Evolutionary conservation across 2,113 vertebrate genomes (phyloP).

Genomic region (Pyrgilauda ruficollis): DNA sequence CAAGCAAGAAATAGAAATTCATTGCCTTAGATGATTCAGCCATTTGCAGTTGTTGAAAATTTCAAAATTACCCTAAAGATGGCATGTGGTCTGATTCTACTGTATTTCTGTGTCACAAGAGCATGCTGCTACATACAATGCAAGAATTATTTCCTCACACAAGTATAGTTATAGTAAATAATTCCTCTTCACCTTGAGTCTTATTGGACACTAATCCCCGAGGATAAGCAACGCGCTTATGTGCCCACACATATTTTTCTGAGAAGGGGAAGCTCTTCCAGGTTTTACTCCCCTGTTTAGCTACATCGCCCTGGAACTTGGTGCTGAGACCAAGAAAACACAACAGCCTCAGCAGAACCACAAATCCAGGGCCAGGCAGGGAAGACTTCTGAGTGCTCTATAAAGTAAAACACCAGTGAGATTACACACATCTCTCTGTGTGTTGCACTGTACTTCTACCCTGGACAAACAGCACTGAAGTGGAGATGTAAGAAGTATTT

Average conservation of each 20-base stretch:
- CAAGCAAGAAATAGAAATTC: not conserved
- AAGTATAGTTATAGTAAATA: not conserved
- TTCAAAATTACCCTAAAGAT: not conserved
- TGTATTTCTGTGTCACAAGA: not conserved
- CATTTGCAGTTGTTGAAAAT: not conserved
- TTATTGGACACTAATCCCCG: not conserved
- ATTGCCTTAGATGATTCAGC: not conserved
- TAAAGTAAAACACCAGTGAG: not conserved
- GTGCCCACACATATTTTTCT: not conserved
- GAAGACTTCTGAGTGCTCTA: not conserved
- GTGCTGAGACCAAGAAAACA: not conserved
- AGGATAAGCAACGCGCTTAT: not conserved
- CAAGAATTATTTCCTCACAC: not conserved
- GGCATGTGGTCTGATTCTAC: not conserved
- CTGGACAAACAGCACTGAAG: not conserved
- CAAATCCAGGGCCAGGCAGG: slow-evolving; percentile 66
- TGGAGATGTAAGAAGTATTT: not conserved
- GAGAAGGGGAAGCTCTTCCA: not conserved
- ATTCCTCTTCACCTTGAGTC: not conserved
- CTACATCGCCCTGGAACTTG: slow-evolving; percentile 2
- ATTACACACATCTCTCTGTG: not conserved
- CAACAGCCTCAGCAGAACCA: slow-evolving; percentile 68
- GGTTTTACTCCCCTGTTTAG: not conserved
- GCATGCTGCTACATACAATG: not conserved
- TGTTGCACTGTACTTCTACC: not conserved